phyloP scores from a whole-genome alignment of 1,140 invertebrate species.

The Copidosoma floridanum region DNA sequence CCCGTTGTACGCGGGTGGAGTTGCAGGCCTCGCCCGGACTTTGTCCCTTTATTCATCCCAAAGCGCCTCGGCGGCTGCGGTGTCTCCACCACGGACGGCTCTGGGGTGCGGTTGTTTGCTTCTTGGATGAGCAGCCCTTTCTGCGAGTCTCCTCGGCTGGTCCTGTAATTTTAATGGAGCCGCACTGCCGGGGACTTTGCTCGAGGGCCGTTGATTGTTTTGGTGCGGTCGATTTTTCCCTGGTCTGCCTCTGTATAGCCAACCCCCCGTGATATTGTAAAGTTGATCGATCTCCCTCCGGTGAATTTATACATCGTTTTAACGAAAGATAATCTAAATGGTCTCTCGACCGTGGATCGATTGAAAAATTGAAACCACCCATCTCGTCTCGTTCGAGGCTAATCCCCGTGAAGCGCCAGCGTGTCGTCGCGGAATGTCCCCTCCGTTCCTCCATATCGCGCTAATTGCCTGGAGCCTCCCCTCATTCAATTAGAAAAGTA shows the following conservation, averaged over 20 bases:
- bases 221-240: no score
- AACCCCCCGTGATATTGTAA: no score
- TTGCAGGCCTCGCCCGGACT: constrained; percentile 16
- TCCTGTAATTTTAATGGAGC: constrained; percentile 57
- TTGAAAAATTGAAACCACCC: constrained; percentile 18
- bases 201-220: no score
- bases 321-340: no score
- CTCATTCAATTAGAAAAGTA: constrained; percentile 48
- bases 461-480: constrained; percentile 37
- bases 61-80: constrained; percentile 34
- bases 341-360: background rate
- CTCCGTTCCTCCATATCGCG: background rate
- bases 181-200: no score
- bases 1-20: constrained; percentile 33
- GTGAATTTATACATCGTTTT: no score
- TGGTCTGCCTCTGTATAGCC: no score
- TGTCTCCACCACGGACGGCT: constrained; percentile 39
- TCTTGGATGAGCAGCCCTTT: no score
- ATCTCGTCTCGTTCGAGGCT: constrained; percentile 4
- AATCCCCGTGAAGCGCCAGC: constrained; percentile 21
- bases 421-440: background rate
- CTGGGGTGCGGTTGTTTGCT: constrained; percentile 51
- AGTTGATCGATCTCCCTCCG: no score
- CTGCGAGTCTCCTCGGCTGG: no score
- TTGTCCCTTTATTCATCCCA: constrained; percentile 33